Conservation (phyloP, 1,140 invertebrate genomes). For the Lordiphosa clarofinis region DNA sequence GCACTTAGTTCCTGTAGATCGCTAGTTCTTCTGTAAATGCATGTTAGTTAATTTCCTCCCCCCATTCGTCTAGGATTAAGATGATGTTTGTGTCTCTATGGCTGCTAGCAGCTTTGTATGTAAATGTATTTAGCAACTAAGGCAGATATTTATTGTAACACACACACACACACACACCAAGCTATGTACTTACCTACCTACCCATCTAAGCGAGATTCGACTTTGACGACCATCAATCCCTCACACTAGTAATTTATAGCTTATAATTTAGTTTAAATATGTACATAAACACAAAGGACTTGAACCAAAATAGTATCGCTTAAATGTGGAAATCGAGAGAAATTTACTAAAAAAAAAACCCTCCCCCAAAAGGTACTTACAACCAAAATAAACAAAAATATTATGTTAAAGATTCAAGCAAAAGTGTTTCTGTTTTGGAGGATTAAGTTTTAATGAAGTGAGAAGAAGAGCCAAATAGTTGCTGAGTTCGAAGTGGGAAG, state of each 20-base stretch:
- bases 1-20: conserved; percentile 67
- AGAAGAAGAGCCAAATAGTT: too few relatives aligned
- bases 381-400: conserved; percentile 32
- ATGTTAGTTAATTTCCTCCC: conserved; percentile 47
- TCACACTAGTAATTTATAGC: conserved; percentile 68
- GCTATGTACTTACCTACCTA: conserved; percentile 57
- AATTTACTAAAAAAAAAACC: conserved; percentile 24
- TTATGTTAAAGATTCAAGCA: conserved; percentile 19
- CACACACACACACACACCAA: conserved; percentile 26
- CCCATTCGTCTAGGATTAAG: too few relatives aligned
- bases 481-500: too few relatives aligned
- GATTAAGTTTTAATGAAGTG: too few relatives aligned
- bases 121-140: conserved; percentile 61
- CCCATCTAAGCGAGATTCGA: conserved; percentile 40
- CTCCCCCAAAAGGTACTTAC: conserved; percentile 32
- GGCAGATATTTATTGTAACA: conserved; percentile 67
- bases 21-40: conserved; percentile 38
- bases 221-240: conserved; percentile 2
- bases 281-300: conserved; percentile 75
- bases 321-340: conserved; percentile 37
- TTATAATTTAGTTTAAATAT: conserved; percentile 75
- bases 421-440: conserved; percentile 6
- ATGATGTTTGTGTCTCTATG: too few relatives aligned
- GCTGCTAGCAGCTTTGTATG: conserved; percentile 56
- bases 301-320: conserved; percentile 78